Evolutionary conservation across 2,797 vertebrate species (phyloP).

Genomic region (Argya squamiceps): DNA sequence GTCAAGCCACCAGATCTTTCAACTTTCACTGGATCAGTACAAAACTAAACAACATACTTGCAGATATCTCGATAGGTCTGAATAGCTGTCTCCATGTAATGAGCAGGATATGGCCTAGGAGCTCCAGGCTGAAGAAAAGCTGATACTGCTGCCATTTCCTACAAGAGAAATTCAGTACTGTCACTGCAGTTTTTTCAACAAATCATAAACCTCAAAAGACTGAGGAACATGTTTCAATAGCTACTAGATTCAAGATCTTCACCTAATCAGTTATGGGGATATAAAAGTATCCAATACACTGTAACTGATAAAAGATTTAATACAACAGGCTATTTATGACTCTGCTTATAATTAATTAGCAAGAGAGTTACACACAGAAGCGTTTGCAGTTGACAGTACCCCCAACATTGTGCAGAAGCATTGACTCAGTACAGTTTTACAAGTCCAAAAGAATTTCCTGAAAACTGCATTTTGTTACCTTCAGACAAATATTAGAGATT

Average conservation of each 20-base stretch:
- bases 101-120: slow-evolving; percentile 91
- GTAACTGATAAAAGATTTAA: not conserved
- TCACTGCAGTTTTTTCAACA: not conserved
- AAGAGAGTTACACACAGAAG: not conserved
- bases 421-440: not conserved
- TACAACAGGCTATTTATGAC: not conserved
- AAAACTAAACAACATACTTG: slow-evolving; percentile 83
- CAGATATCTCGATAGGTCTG: slow-evolving; percentile 96
- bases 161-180: not conserved
- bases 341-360: not conserved
- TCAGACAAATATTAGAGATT: not conserved
- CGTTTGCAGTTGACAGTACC: not conserved
- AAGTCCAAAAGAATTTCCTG: not conserved
- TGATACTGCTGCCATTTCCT: slow-evolving; percentile 98
- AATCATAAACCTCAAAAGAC: not conserved
- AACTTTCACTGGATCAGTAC: not conserved
- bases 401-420: not conserved
- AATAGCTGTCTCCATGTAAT: slow-evolving; percentile 98
- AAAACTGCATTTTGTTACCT: not conserved
- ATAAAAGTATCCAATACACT: not conserved
- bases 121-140: slow-evolving; percentile 93
- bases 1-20: not conserved
- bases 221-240: not conserved
- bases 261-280: not conserved
- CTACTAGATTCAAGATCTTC: not conserved